A percentile compares a stretch with the other conserved stretches of the same genome.
Conservation (phyloP, 2,797 vertebrate genomes). For the Capromys pilorides region DNA sequence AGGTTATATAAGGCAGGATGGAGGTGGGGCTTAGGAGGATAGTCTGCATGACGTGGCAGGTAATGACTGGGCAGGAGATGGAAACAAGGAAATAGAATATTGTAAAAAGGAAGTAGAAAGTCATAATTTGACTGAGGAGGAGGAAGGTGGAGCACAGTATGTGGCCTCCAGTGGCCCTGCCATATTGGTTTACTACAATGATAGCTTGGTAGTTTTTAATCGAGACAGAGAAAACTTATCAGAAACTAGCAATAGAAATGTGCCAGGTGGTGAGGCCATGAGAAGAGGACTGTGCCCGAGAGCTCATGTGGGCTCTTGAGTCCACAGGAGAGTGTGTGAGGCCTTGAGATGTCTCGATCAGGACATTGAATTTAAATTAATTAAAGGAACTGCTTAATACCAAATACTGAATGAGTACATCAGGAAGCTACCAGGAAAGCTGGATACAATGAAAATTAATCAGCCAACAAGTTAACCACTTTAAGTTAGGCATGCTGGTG, state of each 20-base stretch:
- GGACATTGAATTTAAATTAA: background rate
- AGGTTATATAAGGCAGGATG: too few species aligned
- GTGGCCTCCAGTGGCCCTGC: too few species aligned
- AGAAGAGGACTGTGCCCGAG: accelerated
- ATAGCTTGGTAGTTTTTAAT: too few species aligned
- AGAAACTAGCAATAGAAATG: background rate
- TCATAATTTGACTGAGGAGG: too few species aligned
- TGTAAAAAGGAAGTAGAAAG: too few species aligned
- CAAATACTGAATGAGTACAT: background rate
- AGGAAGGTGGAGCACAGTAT: too few species aligned
- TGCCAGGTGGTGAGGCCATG: background rate
- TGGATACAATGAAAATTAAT: background rate
- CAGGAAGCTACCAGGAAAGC: background rate
- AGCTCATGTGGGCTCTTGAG: background rate
- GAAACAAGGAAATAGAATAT: too few species aligned
- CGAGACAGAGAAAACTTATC: too few species aligned
- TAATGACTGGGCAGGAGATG: too few species aligned
- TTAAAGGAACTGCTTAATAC: background rate
- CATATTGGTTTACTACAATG: too few species aligned
- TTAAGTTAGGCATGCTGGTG: background rate
- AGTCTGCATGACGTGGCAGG: too few species aligned
- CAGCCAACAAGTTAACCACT: background rate
- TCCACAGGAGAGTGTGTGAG: background rate
- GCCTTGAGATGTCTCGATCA: background rate
- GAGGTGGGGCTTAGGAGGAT: too few species aligned